These are phyloP conservation scores for Galeruca laticollis DNA, from an alignment of 2,888 invertebrate genomes.

Conservation along the genomic window DNA sequence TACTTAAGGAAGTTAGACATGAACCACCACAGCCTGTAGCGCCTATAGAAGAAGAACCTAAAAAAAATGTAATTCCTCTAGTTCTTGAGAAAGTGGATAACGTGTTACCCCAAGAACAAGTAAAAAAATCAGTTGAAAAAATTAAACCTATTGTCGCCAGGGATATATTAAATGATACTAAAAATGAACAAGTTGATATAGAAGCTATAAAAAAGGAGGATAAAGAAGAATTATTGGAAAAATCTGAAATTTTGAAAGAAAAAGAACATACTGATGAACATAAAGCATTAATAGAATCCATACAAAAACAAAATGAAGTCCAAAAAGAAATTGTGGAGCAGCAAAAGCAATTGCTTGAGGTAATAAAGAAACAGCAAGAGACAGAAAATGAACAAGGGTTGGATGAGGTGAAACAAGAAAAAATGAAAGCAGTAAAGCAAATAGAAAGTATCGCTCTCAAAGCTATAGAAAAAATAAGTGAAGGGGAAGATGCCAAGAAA, in stretches of 20 bases:
- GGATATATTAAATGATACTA: conserved; percentile 53
- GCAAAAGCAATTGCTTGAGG: conserved; percentile 67
- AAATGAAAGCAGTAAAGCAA: conserved; percentile 61
- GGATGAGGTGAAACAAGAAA: conserved; percentile 56
- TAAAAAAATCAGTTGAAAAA: background rate
- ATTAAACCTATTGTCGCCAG: conserved; percentile 44
- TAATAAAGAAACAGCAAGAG: conserved; percentile 53
- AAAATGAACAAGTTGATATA: conserved; percentile 66
- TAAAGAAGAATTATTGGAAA: conserved; percentile 64
- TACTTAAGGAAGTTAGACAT: conserved; percentile 61
- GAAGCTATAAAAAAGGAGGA: conserved; percentile 67
- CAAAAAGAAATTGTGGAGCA: conserved; percentile 77
- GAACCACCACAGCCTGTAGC: conserved; percentile 64
- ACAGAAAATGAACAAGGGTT: conserved; percentile 49
- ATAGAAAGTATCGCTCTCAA: conserved; percentile 62
- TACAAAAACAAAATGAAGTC: conserved; percentile 77
- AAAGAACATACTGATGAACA: conserved; percentile 54
- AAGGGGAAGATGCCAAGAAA: conserved; percentile 48
- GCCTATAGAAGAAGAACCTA: conserved; percentile 41
- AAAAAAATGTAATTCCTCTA: conserved; percentile 18
- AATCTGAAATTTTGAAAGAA: conserved; percentile 57
- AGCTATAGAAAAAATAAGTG: conserved; percentile 62
- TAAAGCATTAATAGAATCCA: conserved; percentile 71
- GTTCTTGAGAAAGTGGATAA: background rate
- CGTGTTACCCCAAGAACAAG: background rate